Evolutionary conservation across 1,140 invertebrate species (phyloP).

Genomic region (Diachasmimorpha longicaudata): DNA sequence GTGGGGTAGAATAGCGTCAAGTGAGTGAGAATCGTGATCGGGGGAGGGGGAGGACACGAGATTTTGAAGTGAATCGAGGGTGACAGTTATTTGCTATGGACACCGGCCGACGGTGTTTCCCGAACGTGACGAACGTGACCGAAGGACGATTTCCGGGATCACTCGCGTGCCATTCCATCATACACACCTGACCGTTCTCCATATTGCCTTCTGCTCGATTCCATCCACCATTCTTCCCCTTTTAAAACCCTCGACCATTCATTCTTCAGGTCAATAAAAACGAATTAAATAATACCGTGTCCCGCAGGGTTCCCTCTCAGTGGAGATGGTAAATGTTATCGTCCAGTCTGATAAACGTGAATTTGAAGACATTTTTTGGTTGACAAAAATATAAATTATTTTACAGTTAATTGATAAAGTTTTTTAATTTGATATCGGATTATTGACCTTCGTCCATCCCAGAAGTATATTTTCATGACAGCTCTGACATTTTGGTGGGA

Average conservation of each 20-base stretch:
- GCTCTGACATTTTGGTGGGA: too few species aligned
- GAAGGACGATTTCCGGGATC: constrained; percentile 26
- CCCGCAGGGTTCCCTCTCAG: too few species aligned
- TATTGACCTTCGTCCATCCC: too few species aligned
- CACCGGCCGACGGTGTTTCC: constrained; percentile 21
- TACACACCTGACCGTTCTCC: not conserved
- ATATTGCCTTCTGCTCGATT: constrained; percentile 19
- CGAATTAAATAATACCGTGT: too few species aligned
- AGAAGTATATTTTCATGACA: too few species aligned
- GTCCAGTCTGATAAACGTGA: too few species aligned
- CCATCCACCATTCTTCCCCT: not conserved
- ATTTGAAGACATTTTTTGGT: too few species aligned
- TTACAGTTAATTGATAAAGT: too few species aligned
- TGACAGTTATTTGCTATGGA: constrained; percentile 25
- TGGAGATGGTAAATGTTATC: too few species aligned
- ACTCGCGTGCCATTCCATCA: constrained; percentile 13
- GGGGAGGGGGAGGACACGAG: not conserved
- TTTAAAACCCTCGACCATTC: not conserved
- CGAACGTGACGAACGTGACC: constrained; percentile 34
- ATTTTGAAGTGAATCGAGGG: constrained; percentile 20
- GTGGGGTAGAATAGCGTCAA: not conserved
- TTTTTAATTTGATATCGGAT: too few species aligned
- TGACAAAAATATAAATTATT: too few species aligned
- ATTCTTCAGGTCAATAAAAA: not conserved
- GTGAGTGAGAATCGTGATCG: not conserved